phyloP scores from a whole-genome alignment of 37 sponge, comb jelly and placozoan species.

The Petrosia ficiformis region DNA sequence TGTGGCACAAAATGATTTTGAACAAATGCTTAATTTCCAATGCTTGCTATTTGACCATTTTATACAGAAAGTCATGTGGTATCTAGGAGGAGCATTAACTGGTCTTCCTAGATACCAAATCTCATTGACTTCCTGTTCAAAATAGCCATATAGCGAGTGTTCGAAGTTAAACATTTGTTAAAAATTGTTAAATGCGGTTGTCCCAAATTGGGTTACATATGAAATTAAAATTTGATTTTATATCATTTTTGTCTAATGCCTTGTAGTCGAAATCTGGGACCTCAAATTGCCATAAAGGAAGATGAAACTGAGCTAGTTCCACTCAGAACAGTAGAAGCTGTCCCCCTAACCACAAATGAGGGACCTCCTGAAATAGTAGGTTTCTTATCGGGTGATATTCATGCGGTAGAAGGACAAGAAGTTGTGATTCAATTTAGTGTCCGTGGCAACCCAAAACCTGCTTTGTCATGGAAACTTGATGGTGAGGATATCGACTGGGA shows the following conservation, averaged over 20 bases:
- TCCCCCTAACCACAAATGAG: background rate
- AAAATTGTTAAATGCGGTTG: too few species aligned
- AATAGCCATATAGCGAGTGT: too few species aligned
- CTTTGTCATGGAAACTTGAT: background rate
- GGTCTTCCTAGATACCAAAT: too few species aligned
- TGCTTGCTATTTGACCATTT: too few species aligned
- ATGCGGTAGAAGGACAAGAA: conserved; percentile 4
- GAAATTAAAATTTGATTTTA: too few species aligned
- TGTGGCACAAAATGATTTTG: too few species aligned
- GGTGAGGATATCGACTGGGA: background rate
- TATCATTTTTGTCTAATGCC: too few species aligned
- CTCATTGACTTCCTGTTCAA: too few species aligned
- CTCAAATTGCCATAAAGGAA: background rate
- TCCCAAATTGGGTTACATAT: background rate
- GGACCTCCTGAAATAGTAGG: background rate
- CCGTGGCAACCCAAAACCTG: background rate
- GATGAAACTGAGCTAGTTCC: conserved; percentile 2
- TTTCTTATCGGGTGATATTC: background rate
- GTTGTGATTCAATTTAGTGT: background rate
- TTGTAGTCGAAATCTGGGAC: background rate
- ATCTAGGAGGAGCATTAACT: too few species aligned
- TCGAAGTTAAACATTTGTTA: too few species aligned
- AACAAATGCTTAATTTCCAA: too few species aligned
- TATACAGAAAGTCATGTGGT: too few species aligned
- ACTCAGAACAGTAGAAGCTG: background rate